Percentiles rank a stretch among this genome's conserved stretches.
Evolutionary conservation across 2,888 invertebrate species (phyloP).

Genomic region (Sclerodermus sp.): DNA sequence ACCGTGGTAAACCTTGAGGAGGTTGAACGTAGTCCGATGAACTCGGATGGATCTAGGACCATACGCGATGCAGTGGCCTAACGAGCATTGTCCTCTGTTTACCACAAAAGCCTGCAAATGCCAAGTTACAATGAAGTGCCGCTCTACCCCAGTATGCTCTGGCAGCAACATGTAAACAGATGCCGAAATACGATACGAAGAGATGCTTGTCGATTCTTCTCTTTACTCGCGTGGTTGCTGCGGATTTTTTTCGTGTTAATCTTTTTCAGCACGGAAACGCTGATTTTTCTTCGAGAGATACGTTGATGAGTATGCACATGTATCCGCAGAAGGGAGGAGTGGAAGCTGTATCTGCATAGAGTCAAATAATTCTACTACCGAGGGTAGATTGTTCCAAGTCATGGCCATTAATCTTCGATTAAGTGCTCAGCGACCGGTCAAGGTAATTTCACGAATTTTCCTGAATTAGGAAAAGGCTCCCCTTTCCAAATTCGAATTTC

Average conservation of each 20-base stretch:
- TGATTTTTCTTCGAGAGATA: too few relatives aligned
- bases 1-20: too few relatives aligned
- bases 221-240: too few relatives aligned
- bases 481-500: constrained; percentile 11
- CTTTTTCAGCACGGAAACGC: constrained; percentile 13
- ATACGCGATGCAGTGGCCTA: constrained; percentile 12
- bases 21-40: too few relatives aligned
- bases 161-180: constrained; percentile 43
- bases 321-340: too few relatives aligned
- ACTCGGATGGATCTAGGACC: too few relatives aligned
- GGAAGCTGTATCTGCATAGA: too few relatives aligned
- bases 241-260: constrained; percentile 13
- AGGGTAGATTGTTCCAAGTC: constrained; percentile 5
- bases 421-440: constrained; percentile 53
- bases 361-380: too few relatives aligned
- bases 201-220: constrained; percentile 37
- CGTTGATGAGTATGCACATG: too few relatives aligned
- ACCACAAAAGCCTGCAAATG: constrained; percentile 56
- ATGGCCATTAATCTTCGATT: constrained; percentile 56
- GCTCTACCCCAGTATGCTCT: constrained; percentile 23
- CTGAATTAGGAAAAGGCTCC: constrained; percentile 47
- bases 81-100: constrained; percentile 49
- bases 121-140: constrained; percentile 50
- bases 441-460: constrained; percentile 55
- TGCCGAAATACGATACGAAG: constrained; percentile 51